Evolutionary conservation across 2,888 invertebrate species (phyloP).

Genomic region (Tromatobia lineatoria): DNA sequence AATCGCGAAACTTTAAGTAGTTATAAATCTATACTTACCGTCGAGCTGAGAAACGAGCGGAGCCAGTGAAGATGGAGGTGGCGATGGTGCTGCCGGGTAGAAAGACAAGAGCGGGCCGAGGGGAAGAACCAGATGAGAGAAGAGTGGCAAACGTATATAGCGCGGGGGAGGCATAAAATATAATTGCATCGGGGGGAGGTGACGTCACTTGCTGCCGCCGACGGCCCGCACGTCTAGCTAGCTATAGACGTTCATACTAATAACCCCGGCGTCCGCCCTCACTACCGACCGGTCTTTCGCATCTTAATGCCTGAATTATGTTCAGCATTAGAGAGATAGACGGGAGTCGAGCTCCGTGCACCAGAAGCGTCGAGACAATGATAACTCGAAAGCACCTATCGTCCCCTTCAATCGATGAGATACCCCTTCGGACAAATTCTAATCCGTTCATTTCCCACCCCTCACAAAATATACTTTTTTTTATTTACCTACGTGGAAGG

Average conservation of each 20-base stretch:
- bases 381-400: constrained; percentile 38
- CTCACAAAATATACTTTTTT: background rate
- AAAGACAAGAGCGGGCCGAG: constrained; percentile 67
- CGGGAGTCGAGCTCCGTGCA: constrained; percentile 68
- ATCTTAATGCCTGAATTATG: constrained; percentile 85
- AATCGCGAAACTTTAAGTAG: constrained; percentile 85
- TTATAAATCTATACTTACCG: constrained; percentile 85
- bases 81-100: constrained; percentile 62
- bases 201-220: constrained; percentile 79
- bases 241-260: constrained; percentile 76
- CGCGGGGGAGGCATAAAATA: constrained; percentile 83
- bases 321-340: constrained; percentile 82
- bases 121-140: constrained; percentile 64
- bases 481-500: too few relatives aligned
- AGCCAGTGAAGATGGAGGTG: constrained; percentile 44
- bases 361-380: constrained; percentile 47
- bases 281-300: constrained; percentile 76
- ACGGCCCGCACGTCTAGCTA: constrained; percentile 67
- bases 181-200: constrained; percentile 84
- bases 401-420: constrained; percentile 42
- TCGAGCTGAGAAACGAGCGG: constrained; percentile 58
- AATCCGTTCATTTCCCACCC: background rate
- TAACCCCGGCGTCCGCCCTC: constrained; percentile 76
- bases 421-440: background rate
- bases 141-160: constrained; percentile 68